Conservation (phyloP, 2,797 vertebrate genomes). For the Onychomys leucogaster region DNA sequence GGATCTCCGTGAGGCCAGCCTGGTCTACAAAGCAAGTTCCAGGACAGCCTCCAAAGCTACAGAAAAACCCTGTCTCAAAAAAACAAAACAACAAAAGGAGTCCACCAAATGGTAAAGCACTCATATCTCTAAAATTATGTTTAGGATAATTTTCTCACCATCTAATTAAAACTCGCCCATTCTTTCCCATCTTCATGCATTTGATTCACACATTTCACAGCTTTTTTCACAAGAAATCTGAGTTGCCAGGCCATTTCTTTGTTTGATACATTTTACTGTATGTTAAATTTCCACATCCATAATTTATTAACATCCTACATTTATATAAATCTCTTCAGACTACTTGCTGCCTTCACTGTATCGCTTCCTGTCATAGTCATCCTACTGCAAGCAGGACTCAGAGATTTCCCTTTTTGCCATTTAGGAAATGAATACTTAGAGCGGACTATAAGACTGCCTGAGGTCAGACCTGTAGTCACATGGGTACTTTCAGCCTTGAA, state of each 20-base stretch:
- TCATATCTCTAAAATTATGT: background rate
- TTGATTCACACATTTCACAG: background rate
- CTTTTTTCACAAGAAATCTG: background rate
- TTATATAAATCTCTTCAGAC: conserved; percentile 56
- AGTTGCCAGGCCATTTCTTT: background rate
- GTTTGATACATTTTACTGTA: conserved; percentile 5
- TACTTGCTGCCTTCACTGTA: background rate
- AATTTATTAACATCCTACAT: conserved; percentile 44
- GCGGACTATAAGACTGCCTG: conserved; percentile 63
- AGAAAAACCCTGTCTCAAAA: too few relatives aligned
- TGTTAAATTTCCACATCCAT: conserved; percentile 61
- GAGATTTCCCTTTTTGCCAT: conserved; percentile 43
- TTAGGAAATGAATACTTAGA: conserved; percentile 66
- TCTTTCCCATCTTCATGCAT: background rate
- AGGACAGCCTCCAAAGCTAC: too few relatives aligned
- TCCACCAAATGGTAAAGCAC: background rate
- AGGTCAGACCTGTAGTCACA: conserved; percentile 20
- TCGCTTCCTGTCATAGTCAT: conserved; percentile 59
- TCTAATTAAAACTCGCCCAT: background rate
- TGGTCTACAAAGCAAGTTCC: too few relatives aligned
- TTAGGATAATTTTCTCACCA: background rate
- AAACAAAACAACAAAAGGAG: too few relatives aligned
- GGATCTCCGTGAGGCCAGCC: too few relatives aligned
- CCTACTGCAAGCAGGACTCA: conserved; percentile 30
- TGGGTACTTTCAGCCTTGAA: conserved; percentile 39